Percentiles rank a stretch among this genome's conserved stretches.
phyloP scores from a whole-genome alignment of 2,797 vertebrate species.

The Poecilia wingei region DNA sequence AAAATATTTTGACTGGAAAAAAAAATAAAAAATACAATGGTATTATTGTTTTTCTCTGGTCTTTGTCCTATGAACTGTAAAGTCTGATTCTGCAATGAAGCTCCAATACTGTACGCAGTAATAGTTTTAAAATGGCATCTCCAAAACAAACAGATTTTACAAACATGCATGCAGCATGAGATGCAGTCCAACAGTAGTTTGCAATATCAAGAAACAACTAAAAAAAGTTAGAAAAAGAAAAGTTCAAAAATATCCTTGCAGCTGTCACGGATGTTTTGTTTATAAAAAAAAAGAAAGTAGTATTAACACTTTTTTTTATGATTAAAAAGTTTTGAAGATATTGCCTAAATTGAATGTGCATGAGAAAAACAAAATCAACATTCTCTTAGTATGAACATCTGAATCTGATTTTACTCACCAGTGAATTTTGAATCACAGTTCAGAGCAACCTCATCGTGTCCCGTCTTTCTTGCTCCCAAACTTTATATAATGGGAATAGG shows the following conservation, averaged over 20 bases:
- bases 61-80: neutral
- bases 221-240: neutral
- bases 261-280: neutral
- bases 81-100: neutral
- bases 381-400: slow-evolving; percentile 22
- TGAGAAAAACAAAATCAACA: neutral
- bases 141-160: neutral
- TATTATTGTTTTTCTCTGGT: neutral
- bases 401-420: slow-evolving; percentile 59
- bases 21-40: neutral
- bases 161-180: neutral
- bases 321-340: neutral
- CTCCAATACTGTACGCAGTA: neutral
- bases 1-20: neutral
- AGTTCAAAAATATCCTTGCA: neutral
- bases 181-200: neutral
- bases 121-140: neutral
- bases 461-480: slow-evolving; percentile 12
- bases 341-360: neutral
- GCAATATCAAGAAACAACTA: slow-evolving; percentile 5
- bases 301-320: neutral
- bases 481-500: slow-evolving; percentile 17
- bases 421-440: slow-evolving; percentile 27
- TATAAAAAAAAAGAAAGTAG: neutral
- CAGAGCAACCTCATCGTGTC: slow-evolving; percentile 7